Evolutionary conservation across 2,113 vertebrate species (phyloP).

Genomic region (Zosterops borbonicus): DNA sequence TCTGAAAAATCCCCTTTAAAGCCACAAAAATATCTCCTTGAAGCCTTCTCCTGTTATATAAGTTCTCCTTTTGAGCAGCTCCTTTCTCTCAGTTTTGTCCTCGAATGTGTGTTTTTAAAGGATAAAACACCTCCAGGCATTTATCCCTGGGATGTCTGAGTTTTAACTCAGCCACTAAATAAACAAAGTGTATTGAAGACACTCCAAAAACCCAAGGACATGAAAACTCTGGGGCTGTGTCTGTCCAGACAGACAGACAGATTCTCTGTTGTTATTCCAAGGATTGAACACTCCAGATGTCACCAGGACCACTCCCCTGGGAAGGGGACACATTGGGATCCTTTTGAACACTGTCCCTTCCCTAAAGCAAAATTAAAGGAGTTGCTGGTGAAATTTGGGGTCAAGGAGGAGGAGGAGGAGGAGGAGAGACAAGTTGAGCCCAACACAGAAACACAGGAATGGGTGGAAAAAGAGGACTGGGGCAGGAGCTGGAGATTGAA

Average conservation of each 20-base stretch:
- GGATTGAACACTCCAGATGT: not conserved
- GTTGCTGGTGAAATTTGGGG: not conserved
- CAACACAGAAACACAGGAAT: not conserved
- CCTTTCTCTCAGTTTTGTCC: not conserved
- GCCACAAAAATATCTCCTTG: not conserved
- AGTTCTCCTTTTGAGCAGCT: not conserved
- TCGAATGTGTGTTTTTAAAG: not conserved
- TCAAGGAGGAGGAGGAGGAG: too few species aligned
- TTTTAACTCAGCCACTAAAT: not conserved
- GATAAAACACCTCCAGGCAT: not conserved
- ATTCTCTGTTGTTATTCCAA: not conserved
- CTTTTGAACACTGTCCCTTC: not conserved
- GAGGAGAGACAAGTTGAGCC: not conserved
- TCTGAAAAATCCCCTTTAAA: not conserved
- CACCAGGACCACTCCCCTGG: not conserved
- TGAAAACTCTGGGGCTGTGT: not conserved
- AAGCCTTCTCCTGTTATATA: not conserved
- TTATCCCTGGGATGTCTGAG: not conserved
- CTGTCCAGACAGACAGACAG: not conserved
- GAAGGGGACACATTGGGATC: too few species aligned
- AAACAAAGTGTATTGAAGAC: not conserved
- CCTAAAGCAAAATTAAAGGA: not conserved
- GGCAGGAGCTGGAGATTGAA: not conserved
- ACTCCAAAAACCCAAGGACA: not conserved
- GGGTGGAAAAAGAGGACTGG: not conserved